A percentile compares a stretch with the other conserved stretches of the same genome.
Conservation (phyloP, 2,797 vertebrate species). For the Garrulus glandarius region DNA sequence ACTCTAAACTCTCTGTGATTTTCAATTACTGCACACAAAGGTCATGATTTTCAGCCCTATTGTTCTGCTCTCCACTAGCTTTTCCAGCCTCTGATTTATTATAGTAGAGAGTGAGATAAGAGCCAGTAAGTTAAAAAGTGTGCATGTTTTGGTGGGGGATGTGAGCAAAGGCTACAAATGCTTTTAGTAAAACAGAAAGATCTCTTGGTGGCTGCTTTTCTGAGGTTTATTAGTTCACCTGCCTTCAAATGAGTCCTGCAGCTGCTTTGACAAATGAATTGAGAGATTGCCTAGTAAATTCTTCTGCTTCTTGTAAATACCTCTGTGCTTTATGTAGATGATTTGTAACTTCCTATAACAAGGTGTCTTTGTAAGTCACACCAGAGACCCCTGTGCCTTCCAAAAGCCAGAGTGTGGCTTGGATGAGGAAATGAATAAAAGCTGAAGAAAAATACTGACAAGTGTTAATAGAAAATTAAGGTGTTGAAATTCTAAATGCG, state of each 20-base stretch:
- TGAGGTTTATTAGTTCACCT: slow-evolving; percentile 43
- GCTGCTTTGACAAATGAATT: slow-evolving; percentile 58
- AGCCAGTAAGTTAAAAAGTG: slow-evolving; percentile 2
- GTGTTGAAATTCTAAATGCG: not conserved
- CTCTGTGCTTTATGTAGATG: not conserved
- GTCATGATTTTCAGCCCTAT: not conserved
- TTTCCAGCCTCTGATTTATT: slow-evolving; percentile 36
- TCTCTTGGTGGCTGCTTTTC: slow-evolving; percentile 27
- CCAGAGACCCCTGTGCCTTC: not conserved
- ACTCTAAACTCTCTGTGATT: not conserved
- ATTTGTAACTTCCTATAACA: not conserved
- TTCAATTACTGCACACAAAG: slow-evolving; percentile 28
- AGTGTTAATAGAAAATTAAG: not conserved
- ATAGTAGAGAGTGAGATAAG: not conserved
- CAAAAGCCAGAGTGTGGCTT: not conserved
- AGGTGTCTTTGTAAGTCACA: not conserved
- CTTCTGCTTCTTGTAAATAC: not conserved
- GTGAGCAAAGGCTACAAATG: slow-evolving; percentile 24
- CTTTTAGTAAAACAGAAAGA: slow-evolving; percentile 38
- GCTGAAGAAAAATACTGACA: not conserved
- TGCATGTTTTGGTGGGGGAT: not conserved
- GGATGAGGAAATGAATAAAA: not conserved
- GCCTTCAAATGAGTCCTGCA: slow-evolving; percentile 36
- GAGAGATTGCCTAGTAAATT: slow-evolving; percentile 30
- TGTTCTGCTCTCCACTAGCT: slow-evolving; percentile 2